phyloP scores from a whole-genome alignment of 2,113 vertebrate genomes.

The Entelurus aequoreus region DNA sequence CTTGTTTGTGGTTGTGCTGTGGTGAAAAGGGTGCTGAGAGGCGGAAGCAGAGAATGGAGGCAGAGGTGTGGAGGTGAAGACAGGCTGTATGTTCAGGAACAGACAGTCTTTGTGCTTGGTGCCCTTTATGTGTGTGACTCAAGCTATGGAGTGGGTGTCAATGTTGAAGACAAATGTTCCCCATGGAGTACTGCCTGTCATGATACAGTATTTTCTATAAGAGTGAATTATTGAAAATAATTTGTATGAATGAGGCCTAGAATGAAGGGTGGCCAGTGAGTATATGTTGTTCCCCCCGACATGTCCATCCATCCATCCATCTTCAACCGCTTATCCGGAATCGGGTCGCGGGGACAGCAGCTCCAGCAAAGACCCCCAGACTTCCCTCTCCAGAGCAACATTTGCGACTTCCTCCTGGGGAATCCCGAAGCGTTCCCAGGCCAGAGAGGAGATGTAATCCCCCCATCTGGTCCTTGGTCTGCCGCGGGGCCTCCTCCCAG shows the following conservation, averaged over 20 bases:
- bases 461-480: too few species aligned
- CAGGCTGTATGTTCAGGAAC: slow-evolving; percentile 57
- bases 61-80: slow-evolving; percentile 67
- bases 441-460: too few species aligned
- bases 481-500: too few species aligned
- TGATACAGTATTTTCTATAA: neutral
- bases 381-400: too few species aligned
- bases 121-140: slow-evolving; percentile 32
- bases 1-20: slow-evolving; percentile 39
- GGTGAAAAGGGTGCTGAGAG: slow-evolving; percentile 40
- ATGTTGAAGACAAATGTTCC: neutral
- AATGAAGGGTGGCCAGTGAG: slow-evolving; percentile 41
- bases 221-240: slow-evolving; percentile 53
- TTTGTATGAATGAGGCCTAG: slow-evolving; percentile 43
- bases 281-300: slow-evolving; percentile 14
- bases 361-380: too few species aligned
- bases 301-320: too few species aligned
- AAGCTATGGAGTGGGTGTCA: slow-evolving; percentile 16
- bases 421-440: too few species aligned
- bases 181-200: neutral
- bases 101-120: slow-evolving; percentile 57
- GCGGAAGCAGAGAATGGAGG: slow-evolving; percentile 55
- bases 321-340: too few species aligned
- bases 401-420: too few species aligned
- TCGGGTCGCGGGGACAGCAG: too few species aligned